These are phyloP conservation scores for Lithobates pipiens DNA, from an alignment of 2,797 vertebrate genomes.

Conservation along the genomic window DNA sequence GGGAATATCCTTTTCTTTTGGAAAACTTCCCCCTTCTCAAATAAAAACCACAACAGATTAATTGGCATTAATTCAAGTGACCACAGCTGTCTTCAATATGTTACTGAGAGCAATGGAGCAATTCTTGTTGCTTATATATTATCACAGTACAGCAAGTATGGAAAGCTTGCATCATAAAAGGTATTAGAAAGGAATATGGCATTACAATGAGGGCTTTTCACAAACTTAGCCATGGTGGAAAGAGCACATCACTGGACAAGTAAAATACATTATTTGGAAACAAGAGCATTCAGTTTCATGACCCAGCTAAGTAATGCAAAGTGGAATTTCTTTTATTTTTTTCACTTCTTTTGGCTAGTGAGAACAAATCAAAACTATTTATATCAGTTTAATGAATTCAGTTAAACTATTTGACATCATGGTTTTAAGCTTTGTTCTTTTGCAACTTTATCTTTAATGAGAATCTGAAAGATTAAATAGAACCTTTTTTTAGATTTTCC, in stretches of 20 bases:
- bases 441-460: no score
- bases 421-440: no score
- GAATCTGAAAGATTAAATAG: no score
- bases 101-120: slow-evolving; percentile 45
- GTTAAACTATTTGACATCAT: background rate
- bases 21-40: slow-evolving; percentile 43
- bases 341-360: background rate
- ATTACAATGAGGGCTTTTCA: slow-evolving; percentile 63
- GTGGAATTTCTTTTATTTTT: background rate
- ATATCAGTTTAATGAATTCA: background rate
- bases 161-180: slow-evolving; percentile 64
- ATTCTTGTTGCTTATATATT: slow-evolving; percentile 62
- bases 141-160: slow-evolving; percentile 61
- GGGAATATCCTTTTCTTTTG: slow-evolving; percentile 51
- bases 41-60: slow-evolving; percentile 64
- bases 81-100: slow-evolving; percentile 72
- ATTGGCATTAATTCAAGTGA: slow-evolving; percentile 64
- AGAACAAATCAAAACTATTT: slow-evolving; percentile 13
- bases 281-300: slow-evolving; percentile 63
- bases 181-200: slow-evolving; percentile 63
- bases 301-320: slow-evolving; percentile 48
- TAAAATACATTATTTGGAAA: slow-evolving; percentile 65
- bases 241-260: slow-evolving; percentile 59
- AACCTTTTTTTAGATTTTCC: background rate
- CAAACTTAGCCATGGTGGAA: slow-evolving; percentile 63